Evolutionary conservation across 1,140 invertebrate species (phyloP).

Genomic region (Drosophila azteca): DNA sequence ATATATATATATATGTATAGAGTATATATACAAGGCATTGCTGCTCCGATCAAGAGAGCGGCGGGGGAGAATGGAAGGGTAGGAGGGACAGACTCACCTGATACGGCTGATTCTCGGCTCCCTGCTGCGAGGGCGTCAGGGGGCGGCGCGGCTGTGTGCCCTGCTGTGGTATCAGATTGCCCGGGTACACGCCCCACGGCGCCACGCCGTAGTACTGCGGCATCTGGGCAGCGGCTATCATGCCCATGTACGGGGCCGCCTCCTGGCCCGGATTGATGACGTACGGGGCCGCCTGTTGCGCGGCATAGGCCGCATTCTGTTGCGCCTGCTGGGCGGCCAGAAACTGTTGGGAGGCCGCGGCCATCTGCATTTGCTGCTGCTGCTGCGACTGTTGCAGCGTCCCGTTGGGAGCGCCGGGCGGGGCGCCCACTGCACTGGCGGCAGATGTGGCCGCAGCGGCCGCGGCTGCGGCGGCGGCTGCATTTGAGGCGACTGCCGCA

Average conservation of each 20-base stretch:
- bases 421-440: constrained; percentile 88
- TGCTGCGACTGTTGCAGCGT: constrained; percentile 71
- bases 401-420: constrained; percentile 87
- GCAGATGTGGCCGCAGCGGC: constrained; percentile 86
- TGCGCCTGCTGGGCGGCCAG: constrained; percentile 83
- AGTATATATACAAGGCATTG: constrained; percentile 4
- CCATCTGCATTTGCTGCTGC: constrained; percentile 87
- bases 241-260: constrained; percentile 85
- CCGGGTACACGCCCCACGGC: constrained; percentile 93
- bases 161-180: constrained; percentile 89
- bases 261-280: constrained; percentile 91
- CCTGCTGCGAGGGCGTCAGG: constrained; percentile 89
- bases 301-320: constrained; percentile 84
- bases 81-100: constrained; percentile 65
- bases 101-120: constrained; percentile 86
- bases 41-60: too few relatives aligned
- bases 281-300: constrained; percentile 91
- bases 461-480: constrained; percentile 88
- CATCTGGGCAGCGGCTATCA: constrained; percentile 88
- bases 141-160: constrained; percentile 89
- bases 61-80: too few relatives aligned
- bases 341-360: constrained; percentile 85
- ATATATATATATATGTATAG: background rate
- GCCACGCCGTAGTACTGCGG: constrained; percentile 92
- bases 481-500: constrained; percentile 86